A percentile compares a stretch with the other conserved stretches of the same genome.
phyloP scores from a whole-genome alignment of 2,113 vertebrate species.

The Microtus ochrogaster region DNA sequence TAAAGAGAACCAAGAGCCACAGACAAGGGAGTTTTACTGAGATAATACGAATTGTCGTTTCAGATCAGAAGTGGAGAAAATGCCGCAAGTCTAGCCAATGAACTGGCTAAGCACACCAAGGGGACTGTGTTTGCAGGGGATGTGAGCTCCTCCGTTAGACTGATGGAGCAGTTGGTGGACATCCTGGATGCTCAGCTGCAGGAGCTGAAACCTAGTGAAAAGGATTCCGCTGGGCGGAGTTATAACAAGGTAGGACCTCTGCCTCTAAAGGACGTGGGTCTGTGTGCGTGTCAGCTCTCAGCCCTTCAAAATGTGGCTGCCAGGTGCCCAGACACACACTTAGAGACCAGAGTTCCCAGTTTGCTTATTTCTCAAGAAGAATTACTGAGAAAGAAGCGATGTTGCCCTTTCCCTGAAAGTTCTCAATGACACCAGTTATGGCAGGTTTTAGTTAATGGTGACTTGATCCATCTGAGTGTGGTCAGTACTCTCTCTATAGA shows the following conservation, averaged over 20 bases:
- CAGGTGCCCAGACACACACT: background rate
- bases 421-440: slow-evolving; percentile 65
- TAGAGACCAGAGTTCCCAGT: slow-evolving; percentile 45
- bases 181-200: slow-evolving; percentile 98
- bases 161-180: slow-evolving; percentile 99
- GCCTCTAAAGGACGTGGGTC: background rate
- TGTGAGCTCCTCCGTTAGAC: slow-evolving; percentile 96
- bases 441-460: slow-evolving; percentile 59
- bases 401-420: background rate
- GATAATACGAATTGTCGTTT: slow-evolving; percentile 87
- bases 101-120: slow-evolving; percentile 97
- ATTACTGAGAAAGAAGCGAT: slow-evolving; percentile 66
- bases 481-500: background rate
- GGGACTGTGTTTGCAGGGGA: slow-evolving; percentile 96
- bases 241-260: slow-evolving; percentile 97
- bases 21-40: slow-evolving; percentile 84
- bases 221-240: slow-evolving; percentile 94
- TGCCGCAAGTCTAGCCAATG: slow-evolving; percentile 97
- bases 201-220: slow-evolving; percentile 95
- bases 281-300: background rate
- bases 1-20: slow-evolving; percentile 74
- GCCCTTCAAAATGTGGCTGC: slow-evolving; percentile 59
- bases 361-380: slow-evolving; percentile 50
- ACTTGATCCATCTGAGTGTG: slow-evolving; percentile 41
- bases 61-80: slow-evolving; percentile 99